Evolutionary conservation across 2,113 vertebrate species (phyloP), one percentile per base, ranked within the genome.

Genomic region (Aptenodytes patagonicus): DNA sequence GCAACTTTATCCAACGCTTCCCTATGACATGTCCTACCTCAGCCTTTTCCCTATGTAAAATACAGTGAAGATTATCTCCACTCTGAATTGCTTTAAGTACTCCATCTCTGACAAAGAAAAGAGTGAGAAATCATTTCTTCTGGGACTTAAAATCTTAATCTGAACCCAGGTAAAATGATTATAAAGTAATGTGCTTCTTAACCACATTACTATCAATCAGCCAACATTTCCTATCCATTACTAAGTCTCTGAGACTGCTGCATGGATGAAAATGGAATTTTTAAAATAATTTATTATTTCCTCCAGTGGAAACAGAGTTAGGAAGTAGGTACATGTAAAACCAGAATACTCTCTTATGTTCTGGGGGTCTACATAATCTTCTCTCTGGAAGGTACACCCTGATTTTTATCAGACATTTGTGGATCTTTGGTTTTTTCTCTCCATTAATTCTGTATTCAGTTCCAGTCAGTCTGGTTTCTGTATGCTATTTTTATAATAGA

Each of bases 181-280:
- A 89, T 64, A 34, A 87, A 76, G 66, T 64, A 57, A 92, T 71
- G 34, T 94, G 10, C 34, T 95, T 54, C 62, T 88, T 92, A 96
- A 92, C 76, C 46, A 73, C 20, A 17, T 96, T 90, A 78, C 36
- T 78, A 55, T 86, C 1, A 9, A 55, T 86, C 1, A 9, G 68
- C 71, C 76, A 95, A 34, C 20, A 36, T 81, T 93, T 97, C 94
- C 95, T 93, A 76, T 17, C 80, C 32, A 28, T 73, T 95, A 88
- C 83, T 94, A 86, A 66, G 85, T 69, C 86, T 73, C 82, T 88
- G 64, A 91, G 75, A 25, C 34, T 54, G 20, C 28, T 34, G 29
- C 29, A 32, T 9, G 14, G 64, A 80, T 83, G 64, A 66, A 93
- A 96, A 96, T 75, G 16, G 60, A 88, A 66, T 93, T 90, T 70